phyloP scores from a whole-genome alignment of 2,797 vertebrate genomes.

The Lemur catta region DNA sequence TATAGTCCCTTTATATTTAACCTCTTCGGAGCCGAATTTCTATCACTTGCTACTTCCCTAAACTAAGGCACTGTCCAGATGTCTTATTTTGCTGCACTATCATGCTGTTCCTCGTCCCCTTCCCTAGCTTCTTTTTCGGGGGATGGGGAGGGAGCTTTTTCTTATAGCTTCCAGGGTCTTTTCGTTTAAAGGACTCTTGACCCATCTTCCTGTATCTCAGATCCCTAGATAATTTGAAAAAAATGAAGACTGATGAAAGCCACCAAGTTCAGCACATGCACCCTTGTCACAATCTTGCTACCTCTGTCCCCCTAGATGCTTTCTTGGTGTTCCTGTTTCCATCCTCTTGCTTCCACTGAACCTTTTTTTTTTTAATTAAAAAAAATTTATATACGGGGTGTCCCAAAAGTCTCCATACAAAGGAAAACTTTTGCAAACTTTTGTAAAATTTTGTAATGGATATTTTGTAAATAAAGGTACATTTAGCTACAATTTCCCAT shows the following conservation, averaged over 20 bases:
- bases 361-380: neutral
- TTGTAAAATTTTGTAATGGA: too few species aligned
- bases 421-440: too few species aligned
- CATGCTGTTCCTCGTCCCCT: neutral
- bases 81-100: neutral
- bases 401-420: too few species aligned
- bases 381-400: too few species aligned
- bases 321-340: neutral
- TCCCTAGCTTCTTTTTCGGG: neutral
- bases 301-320: neutral
- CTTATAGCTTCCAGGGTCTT: neutral
- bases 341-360: neutral
- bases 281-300: neutral
- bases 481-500: too few species aligned
- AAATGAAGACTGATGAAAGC: neutral
- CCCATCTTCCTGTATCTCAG: neutral
- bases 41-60: neutral
- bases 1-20: neutral
- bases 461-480: too few species aligned
- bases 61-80: neutral
- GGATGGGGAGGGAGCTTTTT: neutral
- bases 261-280: neutral
- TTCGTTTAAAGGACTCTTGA: neutral
- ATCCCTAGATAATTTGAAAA: neutral
- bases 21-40: neutral